Base-by-base conservation (phyloP, 2,113 vertebrate species). In the Diadophis punctatus region DNA sequence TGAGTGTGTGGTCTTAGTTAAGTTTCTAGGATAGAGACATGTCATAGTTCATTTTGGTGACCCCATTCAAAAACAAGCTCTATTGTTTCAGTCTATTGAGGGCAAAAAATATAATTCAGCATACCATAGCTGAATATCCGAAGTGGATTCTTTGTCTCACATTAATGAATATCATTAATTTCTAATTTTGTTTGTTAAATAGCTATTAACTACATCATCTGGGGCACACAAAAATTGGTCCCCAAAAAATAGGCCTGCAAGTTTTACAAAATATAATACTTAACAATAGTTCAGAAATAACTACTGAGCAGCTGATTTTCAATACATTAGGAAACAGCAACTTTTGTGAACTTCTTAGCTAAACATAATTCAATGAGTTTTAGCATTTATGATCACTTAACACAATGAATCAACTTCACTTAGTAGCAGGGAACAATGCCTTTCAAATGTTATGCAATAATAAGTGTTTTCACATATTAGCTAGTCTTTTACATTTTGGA, bases 141-240 rank as follows among this genome's bases (percentile, higher is more conserved):
- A 51, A 39, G 11, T 88, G 27, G 8, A 90, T 20, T 43, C 9
- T 58, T 87, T 27, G 8, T 23, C 10, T 91, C 89, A 93, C 87
- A 4, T 49, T n/a, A 48, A 63, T 95, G 27, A 95, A n/a, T 46
- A 8, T 12, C 84, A 86, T 87, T 95, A 92, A 90, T 94, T 74
- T 95, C 86, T 12, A 90, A 60, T 43, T 86, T 0, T 0, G 87
- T 23, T 48, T 39, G 58, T 46, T 51, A 92, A 51, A 93, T 12
- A 85, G n/a, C 20, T 46, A 85, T 46, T 58, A 56, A 48, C 22
- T 34, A 86, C 8, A 11, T 30, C 9, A 86, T n/a, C n/a, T 52
- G n/a, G 58, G 46, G 34, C 9, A 9, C 16, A 9, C 23, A 53
- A 51, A 43, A 84, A 55, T 25, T 88, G 48, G 23, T 34, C 16